Base-by-base conservation (phyloP, 1,140 invertebrate species). In the Branchinecta lindahli region DNA sequence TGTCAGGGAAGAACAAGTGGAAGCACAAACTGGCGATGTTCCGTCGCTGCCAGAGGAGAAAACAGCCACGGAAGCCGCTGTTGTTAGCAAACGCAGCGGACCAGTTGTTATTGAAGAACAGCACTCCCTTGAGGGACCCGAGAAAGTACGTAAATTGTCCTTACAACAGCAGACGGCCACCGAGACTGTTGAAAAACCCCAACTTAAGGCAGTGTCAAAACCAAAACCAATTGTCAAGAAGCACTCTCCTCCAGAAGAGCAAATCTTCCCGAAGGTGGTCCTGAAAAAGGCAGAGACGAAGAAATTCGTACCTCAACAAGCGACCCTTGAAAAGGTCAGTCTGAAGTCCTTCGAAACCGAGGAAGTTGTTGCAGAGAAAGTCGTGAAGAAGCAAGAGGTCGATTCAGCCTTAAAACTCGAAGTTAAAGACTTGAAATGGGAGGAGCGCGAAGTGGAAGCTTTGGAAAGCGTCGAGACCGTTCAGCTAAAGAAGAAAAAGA, bases 311-410 rank as follows among this genome's bases (percentile, higher is more conserved):
- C 73, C 68, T 9, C 75, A 73, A 33, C 76, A 77, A 73, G 72
- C 46, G 8, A 67, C 70, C 44, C 68, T 72, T 20, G 74, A 78
- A 68, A 74, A 77, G 73, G 70, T 80, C 18, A 75, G 18, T 69
- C 74, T 73, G 72, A 76, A 73, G 44, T 74, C 74, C 8, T 68
- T 44, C 8, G 76, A 76, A 70, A 74, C 76, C 7, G 78, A 80
- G 69, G 77, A 79, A 69, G 69, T 73, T 6, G 72, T 75, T 8
- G 12, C 6, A 15, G 12, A 15, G 15, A n/a, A 33, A n/a, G 45
- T 44, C 12, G 67, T 72, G 7, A 72, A 75, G 45, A 72, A 75
- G 68, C 80, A 33, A 33, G 33, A 33, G 33, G 1, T 33, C 33
- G 33, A 33, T 33, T 33, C 33, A 1, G 33, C 1, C 33, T 5